Percentiles rank a stretch among this genome's conserved stretches.
Conservation (phyloP, 2,113 vertebrate species). For the Reinhardtius hippoglossoides region DNA sequence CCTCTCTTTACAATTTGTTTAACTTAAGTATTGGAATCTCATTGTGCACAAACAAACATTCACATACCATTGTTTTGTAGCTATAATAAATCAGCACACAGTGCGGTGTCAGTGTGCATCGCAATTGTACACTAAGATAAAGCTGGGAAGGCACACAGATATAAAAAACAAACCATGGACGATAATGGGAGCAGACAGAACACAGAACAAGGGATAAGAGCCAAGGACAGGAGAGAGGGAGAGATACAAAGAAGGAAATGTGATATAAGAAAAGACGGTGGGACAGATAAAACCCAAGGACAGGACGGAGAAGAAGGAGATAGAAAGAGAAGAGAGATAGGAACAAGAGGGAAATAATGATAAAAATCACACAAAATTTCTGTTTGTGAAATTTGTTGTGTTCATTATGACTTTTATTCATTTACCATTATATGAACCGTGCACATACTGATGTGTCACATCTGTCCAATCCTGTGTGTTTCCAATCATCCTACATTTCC, state of each 20-base stretch:
- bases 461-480: neutral
- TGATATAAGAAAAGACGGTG: conserved; percentile 21
- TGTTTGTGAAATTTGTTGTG: no score
- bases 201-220: conserved; percentile 37
- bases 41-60: neutral
- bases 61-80: conserved; percentile 25
- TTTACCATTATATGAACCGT: neutral
- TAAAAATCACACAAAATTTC: no score
- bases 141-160: conserved; percentile 39
- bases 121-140: conserved; percentile 41
- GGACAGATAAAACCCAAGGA: conserved; percentile 53
- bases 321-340: neutral
- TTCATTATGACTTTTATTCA: no score
- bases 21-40: no score
- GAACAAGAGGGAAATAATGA: neutral
- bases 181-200: conserved; percentile 49
- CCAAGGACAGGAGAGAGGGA: conserved; percentile 42
- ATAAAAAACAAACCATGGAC: conserved; percentile 12
- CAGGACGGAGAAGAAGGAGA: conserved; percentile 6
- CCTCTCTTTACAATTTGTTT: no score
- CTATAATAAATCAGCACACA: conserved; percentile 33
- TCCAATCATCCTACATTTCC: neutral
- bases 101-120: neutral
- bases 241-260: conserved; percentile 13
- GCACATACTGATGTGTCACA: neutral